Percentiles rank a stretch among this genome's conserved stretches.
Evolutionary conservation across 2,113 vertebrate species (phyloP).

Genomic region (Cyprinus carpio): DNA sequence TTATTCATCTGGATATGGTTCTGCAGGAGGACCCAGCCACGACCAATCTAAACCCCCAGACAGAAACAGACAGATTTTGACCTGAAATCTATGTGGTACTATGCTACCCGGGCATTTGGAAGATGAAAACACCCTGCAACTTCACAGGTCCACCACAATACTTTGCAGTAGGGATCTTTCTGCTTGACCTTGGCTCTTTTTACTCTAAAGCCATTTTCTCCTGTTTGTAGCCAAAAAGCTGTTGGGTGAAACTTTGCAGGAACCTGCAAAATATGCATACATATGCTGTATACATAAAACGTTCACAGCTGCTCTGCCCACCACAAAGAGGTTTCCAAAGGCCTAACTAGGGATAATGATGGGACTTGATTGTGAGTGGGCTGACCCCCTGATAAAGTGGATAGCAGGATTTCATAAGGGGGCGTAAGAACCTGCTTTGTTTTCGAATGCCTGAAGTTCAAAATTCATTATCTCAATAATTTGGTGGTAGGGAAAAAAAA

Average conservation of each 20-base stretch:
- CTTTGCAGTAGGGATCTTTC: background rate
- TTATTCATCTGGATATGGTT: constrained; percentile 8
- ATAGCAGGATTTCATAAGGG: background rate
- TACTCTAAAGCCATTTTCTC: constrained; percentile 24
- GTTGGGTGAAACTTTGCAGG: background rate
- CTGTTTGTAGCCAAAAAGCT: background rate
- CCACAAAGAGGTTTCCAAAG: background rate
- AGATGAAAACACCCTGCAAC: constrained; percentile 15
- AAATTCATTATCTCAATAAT: constrained; percentile 45
- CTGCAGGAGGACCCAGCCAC: background rate
- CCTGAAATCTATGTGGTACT: constrained; percentile 25
- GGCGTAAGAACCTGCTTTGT: constrained; percentile 7
- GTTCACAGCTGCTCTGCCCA: constrained; percentile 19
- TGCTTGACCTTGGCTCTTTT: constrained; percentile 7
- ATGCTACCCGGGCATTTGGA: too few species aligned
- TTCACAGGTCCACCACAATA: constrained; percentile 19
- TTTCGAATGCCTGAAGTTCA: constrained; percentile 25
- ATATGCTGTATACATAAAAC: background rate
- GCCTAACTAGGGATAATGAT: constrained; percentile 28
- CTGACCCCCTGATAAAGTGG: background rate
- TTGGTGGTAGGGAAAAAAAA: background rate
- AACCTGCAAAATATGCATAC: background rate
- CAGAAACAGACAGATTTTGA: constrained; percentile 13
- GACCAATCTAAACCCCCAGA: background rate
- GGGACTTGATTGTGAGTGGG: constrained; percentile 21